phyloP scores from a whole-genome alignment of 2,888 invertebrate species.

The Microctonus aethiopoides region DNA sequence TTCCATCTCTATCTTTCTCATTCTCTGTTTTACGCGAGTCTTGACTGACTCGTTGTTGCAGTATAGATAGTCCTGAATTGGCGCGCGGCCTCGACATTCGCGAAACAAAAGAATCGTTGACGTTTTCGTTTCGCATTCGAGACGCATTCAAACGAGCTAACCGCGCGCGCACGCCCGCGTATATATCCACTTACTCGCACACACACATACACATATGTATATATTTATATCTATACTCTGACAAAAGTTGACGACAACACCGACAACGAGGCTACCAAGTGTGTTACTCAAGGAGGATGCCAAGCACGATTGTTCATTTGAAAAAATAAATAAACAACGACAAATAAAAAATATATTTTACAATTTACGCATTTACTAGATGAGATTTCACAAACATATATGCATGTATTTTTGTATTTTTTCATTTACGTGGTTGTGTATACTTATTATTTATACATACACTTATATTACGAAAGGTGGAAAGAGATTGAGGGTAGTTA shows the following conservation, averaged over 20 bases:
- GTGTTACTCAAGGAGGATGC: not conserved
- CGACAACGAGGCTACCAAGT: constrained; percentile 30
- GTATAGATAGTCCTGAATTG: constrained; percentile 24
- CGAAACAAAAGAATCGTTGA: constrained; percentile 63
- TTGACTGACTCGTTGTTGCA: constrained; percentile 49
- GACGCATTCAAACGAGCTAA: constrained; percentile 61
- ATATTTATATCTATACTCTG: not conserved
- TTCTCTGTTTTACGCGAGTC: not conserved
- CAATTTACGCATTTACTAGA: not conserved
- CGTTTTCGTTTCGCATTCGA: constrained; percentile 49
- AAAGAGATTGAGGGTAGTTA: not conserved
- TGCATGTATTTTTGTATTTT: too few species aligned
- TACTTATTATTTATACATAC: too few species aligned
- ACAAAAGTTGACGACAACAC: constrained; percentile 36
- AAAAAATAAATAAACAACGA: not conserved
- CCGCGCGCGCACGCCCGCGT: constrained; percentile 41
- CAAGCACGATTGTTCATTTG: not conserved
- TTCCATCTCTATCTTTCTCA: not conserved
- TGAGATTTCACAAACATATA: too few species aligned
- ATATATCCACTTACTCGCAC: too few species aligned
- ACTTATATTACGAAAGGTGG: too few species aligned
- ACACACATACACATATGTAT: not conserved
- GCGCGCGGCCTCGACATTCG: constrained; percentile 43
- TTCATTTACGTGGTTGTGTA: not conserved
- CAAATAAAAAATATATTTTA: not conserved